Conservation (phyloP, 2,113 vertebrate species). For the Myotis yumanensis region DNA sequence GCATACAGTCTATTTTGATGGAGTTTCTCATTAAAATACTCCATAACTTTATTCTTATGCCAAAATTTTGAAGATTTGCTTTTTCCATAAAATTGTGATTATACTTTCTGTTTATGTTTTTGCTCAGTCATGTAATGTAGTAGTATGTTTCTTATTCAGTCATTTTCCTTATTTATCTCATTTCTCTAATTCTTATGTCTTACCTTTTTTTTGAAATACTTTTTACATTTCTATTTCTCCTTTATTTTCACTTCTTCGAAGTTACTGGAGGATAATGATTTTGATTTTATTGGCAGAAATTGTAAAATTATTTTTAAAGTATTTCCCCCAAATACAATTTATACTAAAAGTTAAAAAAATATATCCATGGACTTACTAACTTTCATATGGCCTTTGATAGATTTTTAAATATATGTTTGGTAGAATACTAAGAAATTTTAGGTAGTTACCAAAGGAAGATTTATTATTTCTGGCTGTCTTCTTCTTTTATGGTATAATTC, state of each 20-base stretch:
- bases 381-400: not conserved
- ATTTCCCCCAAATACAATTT: not conserved
- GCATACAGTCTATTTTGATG: not conserved
- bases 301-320: not conserved
- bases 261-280: not conserved
- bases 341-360: not conserved
- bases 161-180: not conserved
- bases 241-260: not conserved
- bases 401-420: not conserved
- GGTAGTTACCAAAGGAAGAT: not conserved
- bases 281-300: not conserved
- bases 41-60: constrained; percentile 19
- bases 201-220: not conserved
- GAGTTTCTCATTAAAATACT: constrained; percentile 36
- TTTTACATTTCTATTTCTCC: not conserved
- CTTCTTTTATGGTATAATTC: not conserved
- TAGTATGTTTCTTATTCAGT: not conserved
- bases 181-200: not conserved
- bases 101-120: constrained; percentile 24
- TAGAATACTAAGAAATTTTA: constrained; percentile 34
- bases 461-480: not conserved
- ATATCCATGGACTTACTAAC: not conserved
- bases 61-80: constrained; percentile 40
- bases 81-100: constrained; percentile 53
- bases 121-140: not conserved